A percentile compares a stretch with the other conserved stretches of the same genome.
Evolutionary conservation across 1,140 invertebrate genomes (phyloP).

Genomic region (Tetragonula clypearis): DNA sequence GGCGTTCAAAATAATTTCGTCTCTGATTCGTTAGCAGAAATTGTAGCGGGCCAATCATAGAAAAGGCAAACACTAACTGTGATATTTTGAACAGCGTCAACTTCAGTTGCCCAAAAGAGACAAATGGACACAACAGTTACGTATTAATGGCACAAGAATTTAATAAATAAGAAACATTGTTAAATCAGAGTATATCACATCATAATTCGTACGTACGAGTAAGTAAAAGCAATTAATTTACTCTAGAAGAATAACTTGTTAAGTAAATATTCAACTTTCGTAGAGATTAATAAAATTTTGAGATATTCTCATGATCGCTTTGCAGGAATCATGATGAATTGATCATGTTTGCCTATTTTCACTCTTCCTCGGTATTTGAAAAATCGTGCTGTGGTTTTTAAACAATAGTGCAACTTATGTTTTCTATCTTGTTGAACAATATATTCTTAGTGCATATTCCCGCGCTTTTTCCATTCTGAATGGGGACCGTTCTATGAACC

Average conservation of each 20-base stretch:
- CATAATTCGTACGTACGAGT: constrained; percentile 39
- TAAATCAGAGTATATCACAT: constrained; percentile 6
- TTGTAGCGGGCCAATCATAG: constrained; percentile 46
- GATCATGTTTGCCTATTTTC: not conserved
- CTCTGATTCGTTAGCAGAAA: constrained; percentile 33
- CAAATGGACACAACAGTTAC: constrained; percentile 45
- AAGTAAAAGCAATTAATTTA: constrained; percentile 2
- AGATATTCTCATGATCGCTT: constrained; percentile 16
- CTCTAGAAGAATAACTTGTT: not conserved
- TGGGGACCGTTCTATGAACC: constrained; percentile 1
- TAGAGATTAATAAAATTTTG: constrained; percentile 28
- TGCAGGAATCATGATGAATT: not conserved
- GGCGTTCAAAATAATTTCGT: not conserved
- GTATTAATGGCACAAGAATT: constrained; percentile 34
- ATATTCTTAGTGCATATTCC: constrained; percentile 32
- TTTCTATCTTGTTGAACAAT: not conserved
- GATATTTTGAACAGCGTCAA: constrained; percentile 73
- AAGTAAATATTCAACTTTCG: not conserved
- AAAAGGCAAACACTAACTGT: constrained; percentile 59
- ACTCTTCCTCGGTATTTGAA: not conserved
- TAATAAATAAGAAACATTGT: constrained; percentile 57
- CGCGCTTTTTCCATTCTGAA: constrained; percentile 49
- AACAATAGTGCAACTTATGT: not conserved
- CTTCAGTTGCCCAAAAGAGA: constrained; percentile 60
- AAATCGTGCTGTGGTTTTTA: not conserved